Evolutionary conservation across 2,797 vertebrate species (phyloP), one percentile per base, ranked within the genome.

Genomic region (Australoheros facetus): DNA sequence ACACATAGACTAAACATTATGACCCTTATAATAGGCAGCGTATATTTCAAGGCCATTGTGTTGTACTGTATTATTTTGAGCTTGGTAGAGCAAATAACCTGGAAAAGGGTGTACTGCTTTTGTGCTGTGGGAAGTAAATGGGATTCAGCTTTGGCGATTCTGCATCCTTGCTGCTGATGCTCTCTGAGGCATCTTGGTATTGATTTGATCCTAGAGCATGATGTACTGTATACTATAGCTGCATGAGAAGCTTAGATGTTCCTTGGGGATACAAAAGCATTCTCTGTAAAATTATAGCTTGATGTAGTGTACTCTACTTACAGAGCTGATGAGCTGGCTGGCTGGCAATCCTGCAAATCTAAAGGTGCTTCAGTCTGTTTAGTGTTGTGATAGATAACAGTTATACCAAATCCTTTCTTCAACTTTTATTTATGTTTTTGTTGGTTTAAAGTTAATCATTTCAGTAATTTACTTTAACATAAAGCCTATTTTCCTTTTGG

Each of bases 131-230:
- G 60, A 84, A 73, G 53, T 51, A 32, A 78, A 82, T 56, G 21
- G 37, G 48, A 79, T 83, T 77, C 21, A 34, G 4, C 55, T 75
- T 37, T 70, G 66, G 74, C 77, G 81, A 83, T 73, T 82, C 83
- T 71, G 73, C 84, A 75, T 88, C 62, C 71, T 69, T 56, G 48
- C 69, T 55, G 1, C 77, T 3, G 45, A 57, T 66, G 80, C 71
- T 76, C 64, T 79, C 77, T 57, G 48, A 73, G 56, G 66, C 58
- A 62, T 80, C 77, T 77, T 23, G 53, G 55, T 86, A 90, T 92
- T 85, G 92, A 93, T 92, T 88, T 56, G 59, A 77, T 85, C 77
- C 85, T 72, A 77, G 71, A 82, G 74, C 59, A 56, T 88, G 80
- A 83, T 85, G 83, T 76, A 80, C 80, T 83, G 82, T 77, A 79